Evolutionary conservation across 2,888 invertebrate genomes (phyloP), one percentile per base, ranked within the genome.

Genomic region (Cinara cedri): DNA sequence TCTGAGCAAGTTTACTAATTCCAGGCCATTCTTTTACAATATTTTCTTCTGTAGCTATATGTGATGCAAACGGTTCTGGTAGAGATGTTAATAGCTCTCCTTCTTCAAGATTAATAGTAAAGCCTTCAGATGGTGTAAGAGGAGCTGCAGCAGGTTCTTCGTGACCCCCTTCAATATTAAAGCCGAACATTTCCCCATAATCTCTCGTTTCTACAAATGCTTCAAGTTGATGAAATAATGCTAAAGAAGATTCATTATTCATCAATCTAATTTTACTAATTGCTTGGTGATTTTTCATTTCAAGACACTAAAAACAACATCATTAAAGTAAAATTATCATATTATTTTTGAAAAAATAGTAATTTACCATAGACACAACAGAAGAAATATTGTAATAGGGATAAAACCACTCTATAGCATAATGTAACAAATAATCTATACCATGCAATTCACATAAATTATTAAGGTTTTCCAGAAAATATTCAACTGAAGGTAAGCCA

Each of bases 361-460:
- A 19, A 82, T 83, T 81, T 83, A 87, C 87, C 85, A 86, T 86
- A 44, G 85, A 84, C 80, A 86, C 83, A 70, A 87, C 84, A 82
- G 84, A 84, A 13, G 83, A 82, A 54, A 83, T 84, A 80, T 86
- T 85, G 81, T 87, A 88, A 81, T 86, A 84, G 24, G 86, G 86
- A 66, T 84, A 83, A 82, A 87, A 87, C 66, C 86, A 85, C 83
- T 87, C 86, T 19, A 88, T 81, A 19, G 85, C 85, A 81, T 86
- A 86, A 82, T 88, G 87, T 66, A 88, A 83, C 0, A 87, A 72
- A 71, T 74, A 78, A 68, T 70, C 51, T 57, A 78, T 21, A 49
- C 78, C 78, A 60, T 78, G 21, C 24, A 62, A 19, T 60, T 42
- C 49, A 13, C 49, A 63, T 34, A 81, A 24, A 46, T 24, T 51